Evolutionary conservation across 2,888 invertebrate genomes (phyloP), one percentile per base, ranked within the genome.

Genomic region (Parapristionchus giblindavisi): DNA sequence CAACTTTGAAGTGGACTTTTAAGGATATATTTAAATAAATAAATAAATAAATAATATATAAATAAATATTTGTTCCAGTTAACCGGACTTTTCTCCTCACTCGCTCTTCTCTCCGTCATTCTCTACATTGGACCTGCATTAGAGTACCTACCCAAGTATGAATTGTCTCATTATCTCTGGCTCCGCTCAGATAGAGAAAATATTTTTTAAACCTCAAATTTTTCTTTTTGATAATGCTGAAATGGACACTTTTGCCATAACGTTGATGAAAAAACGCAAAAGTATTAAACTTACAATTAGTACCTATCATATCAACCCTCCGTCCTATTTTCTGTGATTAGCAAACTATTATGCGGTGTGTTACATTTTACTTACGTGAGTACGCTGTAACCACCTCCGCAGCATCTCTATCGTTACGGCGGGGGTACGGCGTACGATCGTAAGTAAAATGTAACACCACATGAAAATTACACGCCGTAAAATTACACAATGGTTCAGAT

Each of bases 41-140:
- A 6, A 34, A 29, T 43, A 43, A 43, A 14, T 43, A 43, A 29
- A 56, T 56, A 5, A 14, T 24, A 14, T 24, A 3, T 29, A 56
- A 24, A 17, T 24, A 3, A 56, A n/a, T 14, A 56, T 56, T 56
- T 56, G 24, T 32, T 78, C 56, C 75, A 85, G 79, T 74, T 87
- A 48, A 87, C 87, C 8, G 82, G 83, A 48, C 79, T 84, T 27
- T 86, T 87, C 74, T 87, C 87, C 0, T 84, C 86, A 0, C 56
- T 87, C 40, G 82, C 85, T 2, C 77, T 87, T 0, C 76, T 87
- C 38, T 81, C 83, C 11, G 86, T 87, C 6, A 85, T 87, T 60
- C 72, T 87, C 36, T 85, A 82, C 75, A 86, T 87, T 56, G 87
- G 86, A 1, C 84, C 87, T 0, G 85, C 85, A 1, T 60, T 87